phyloP scores from a whole-genome alignment of 2,888 invertebrate species.

The Odontocerum albicorne region DNA sequence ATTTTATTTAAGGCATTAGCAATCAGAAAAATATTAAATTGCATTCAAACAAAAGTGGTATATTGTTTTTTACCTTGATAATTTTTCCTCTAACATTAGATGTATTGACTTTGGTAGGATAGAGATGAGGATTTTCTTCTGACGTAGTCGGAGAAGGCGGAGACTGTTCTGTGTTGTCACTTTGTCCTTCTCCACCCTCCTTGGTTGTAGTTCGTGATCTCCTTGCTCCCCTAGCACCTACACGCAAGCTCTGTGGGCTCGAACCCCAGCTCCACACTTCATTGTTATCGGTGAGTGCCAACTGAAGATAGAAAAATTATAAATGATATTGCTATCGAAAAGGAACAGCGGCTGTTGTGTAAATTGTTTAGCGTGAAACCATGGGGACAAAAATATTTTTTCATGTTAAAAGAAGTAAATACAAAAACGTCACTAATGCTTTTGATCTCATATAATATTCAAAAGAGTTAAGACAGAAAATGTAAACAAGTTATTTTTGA shows the following conservation, averaged over 20 bases:
- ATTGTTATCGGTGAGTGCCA: constrained; percentile 55
- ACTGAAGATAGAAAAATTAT: constrained; percentile 42
- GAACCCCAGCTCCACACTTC: constrained; percentile 62
- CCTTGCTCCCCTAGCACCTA: constrained; percentile 54
- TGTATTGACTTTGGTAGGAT: constrained; percentile 64
- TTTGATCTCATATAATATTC: no score
- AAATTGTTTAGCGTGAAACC: no score
- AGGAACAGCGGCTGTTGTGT: no score
- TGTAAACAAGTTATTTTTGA: no score
- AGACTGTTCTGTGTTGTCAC: constrained; percentile 12
- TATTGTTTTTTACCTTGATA: constrained; percentile 53
- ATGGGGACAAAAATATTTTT: no score
- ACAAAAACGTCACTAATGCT: no score
- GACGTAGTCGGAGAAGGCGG: constrained; percentile 21
- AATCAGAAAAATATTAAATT: neutral
- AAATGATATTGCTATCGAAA: no score
- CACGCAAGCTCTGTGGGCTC: constrained; percentile 63
- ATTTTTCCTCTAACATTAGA: constrained; percentile 63
- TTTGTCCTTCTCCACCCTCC: constrained; percentile 13
- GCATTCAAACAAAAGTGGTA: neutral
- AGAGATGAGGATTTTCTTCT: constrained; percentile 51
- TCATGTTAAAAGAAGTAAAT: no score
- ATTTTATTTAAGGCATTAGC: neutral
- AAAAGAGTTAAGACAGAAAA: no score
- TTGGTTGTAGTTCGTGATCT: constrained; percentile 43